Conservation (phyloP, 2,113 vertebrate species). For the Epinephelus moara region DNA sequence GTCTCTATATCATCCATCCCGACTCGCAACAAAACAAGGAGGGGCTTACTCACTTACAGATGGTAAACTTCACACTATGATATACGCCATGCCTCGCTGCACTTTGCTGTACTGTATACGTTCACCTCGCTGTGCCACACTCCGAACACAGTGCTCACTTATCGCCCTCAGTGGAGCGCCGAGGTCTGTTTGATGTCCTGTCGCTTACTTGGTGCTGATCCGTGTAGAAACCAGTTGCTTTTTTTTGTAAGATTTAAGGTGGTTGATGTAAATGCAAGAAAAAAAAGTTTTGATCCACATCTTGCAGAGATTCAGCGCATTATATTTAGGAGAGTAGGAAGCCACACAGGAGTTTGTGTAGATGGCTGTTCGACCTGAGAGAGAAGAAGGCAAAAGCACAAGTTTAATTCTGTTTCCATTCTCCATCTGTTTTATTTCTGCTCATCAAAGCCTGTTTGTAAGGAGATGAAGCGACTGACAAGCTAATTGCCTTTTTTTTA, state of each 20-base stretch:
- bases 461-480: not conserved
- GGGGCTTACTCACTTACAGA: not conserved
- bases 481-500: not conserved
- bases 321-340: not conserved
- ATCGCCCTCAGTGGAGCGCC: not conserved
- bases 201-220: constrained; percentile 18
- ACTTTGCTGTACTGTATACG: constrained; percentile 16
- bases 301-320: constrained; percentile 1
- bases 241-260: constrained; percentile 1
- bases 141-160: constrained; percentile 9
- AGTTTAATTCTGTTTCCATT: not conserved
- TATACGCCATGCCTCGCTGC: constrained; percentile 39
- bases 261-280: constrained; percentile 5
- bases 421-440: not conserved
- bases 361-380: not conserved
- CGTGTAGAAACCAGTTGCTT: constrained; percentile 14
- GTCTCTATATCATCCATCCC: constrained; percentile 8
- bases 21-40: not conserved
- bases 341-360: not conserved
- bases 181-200: not conserved
- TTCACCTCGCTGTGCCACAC: constrained; percentile 28
- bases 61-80: not conserved
- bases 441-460: not conserved
- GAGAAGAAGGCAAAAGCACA: not conserved
- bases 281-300: not conserved